Conservation (phyloP, 2,113 vertebrate species). For the Climacteris rufus region DNA sequence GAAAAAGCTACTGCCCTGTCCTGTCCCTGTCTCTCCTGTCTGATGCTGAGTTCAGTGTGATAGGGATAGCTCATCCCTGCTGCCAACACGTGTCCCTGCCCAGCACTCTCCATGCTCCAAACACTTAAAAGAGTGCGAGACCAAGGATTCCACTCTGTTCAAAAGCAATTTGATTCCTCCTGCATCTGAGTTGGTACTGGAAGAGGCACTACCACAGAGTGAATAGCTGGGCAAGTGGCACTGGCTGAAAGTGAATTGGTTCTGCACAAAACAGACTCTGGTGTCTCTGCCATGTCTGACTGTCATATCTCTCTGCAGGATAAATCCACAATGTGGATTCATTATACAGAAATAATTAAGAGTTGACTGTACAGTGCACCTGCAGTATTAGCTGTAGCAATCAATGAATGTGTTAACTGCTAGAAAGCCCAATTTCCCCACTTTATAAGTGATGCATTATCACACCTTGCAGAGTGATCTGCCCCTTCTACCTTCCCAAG, state of each 20-base stretch:
- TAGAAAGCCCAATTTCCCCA: background rate
- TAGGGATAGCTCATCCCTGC: background rate
- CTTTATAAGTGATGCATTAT: background rate
- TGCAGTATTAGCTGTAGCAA: background rate
- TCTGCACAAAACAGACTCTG: background rate
- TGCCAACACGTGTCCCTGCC: background rate
- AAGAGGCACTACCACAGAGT: background rate
- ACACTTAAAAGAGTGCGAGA: background rate
- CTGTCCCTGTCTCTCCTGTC: background rate
- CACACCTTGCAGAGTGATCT: background rate
- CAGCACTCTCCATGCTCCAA: background rate
- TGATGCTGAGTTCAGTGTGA: background rate
- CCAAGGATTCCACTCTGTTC: background rate
- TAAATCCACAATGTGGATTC: background rate
- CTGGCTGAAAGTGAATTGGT: background rate
- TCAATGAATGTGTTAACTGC: background rate
- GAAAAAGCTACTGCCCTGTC: background rate
- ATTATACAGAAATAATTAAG: slow-evolving; percentile 3
- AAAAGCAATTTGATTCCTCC: background rate
- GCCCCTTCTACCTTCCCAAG: background rate
- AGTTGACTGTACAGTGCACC: background rate
- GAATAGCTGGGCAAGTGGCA: background rate
- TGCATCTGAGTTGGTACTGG: background rate
- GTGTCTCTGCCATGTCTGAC: background rate
- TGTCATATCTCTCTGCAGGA: background rate